These are phyloP conservation scores for Centroberyx gerrardi DNA, from an alignment of 2,797 vertebrate genomes.

Conservation along the genomic window DNA sequence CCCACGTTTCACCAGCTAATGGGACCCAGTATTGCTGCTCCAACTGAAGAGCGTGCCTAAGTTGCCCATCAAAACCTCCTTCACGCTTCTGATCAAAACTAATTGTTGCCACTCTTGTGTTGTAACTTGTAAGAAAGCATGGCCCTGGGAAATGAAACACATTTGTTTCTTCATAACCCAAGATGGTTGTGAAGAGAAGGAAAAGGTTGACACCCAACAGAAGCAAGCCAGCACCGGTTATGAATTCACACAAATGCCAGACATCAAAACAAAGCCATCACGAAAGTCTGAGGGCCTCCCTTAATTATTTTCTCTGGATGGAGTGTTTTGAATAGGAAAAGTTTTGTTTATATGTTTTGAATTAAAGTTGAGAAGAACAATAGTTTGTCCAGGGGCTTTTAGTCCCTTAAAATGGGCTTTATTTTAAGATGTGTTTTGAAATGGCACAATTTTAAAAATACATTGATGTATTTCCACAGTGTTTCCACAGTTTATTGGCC, in stretches of 20 bases:
- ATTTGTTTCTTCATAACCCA: conserved; percentile 52
- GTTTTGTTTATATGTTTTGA: conserved; percentile 56
- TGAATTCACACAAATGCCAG: conserved; percentile 47
- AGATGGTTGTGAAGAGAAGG: conserved; percentile 30
- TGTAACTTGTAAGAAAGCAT: conserved; percentile 55
- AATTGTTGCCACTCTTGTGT: conserved; percentile 62
- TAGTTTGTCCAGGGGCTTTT: background rate
- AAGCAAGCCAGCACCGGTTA: conserved; percentile 38
- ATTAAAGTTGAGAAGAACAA: conserved; percentile 49
- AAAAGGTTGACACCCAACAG: conserved; percentile 52
- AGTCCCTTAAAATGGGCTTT: background rate
- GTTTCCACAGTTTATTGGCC: conserved; percentile 15
- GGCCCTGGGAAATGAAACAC: conserved; percentile 65
- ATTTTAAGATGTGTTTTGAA: background rate
- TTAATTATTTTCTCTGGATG: conserved; percentile 55
- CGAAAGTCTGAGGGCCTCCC: conserved; percentile 40
- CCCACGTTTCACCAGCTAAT: conserved; percentile 56
- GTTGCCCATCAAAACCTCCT: conserved; percentile 69
- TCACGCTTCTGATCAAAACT: conserved; percentile 69
- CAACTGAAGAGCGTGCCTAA: conserved; percentile 50
- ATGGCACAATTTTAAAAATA: conserved; percentile 33
- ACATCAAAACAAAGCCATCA: conserved; percentile 50
- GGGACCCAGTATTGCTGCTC: conserved; percentile 50
- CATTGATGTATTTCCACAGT: conserved; percentile 10
- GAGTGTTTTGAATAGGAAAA: conserved; percentile 42